Base-by-base conservation (phyloP, 2,888 invertebrate genomes). In the Synergus umbraculus region DNA sequence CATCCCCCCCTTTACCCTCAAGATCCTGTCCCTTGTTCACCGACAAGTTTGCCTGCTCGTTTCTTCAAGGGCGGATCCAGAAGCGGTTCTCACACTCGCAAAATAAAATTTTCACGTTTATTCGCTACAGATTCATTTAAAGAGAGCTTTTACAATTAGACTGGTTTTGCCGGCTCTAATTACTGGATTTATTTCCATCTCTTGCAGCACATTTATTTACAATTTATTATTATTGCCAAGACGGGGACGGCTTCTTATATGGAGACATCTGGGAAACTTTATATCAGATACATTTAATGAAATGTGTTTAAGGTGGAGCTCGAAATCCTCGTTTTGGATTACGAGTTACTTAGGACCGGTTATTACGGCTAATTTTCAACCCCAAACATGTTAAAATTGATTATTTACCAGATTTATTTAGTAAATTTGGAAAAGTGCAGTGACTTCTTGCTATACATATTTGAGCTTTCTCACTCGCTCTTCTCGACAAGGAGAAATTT, bases 1-100 rank as follows among this genome's bases (percentile, higher is more conserved):
- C 63, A 44, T 49, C 44, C 43, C 43, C 44, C 22, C 60, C 22
- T 13, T n/a, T 66, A 43, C 44, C 37, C 46, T n/a, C 29, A 22
- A 46, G 44, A 44, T 22, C 67, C 67, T 67, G 43, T 67, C 67
- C 67, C 22, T 46, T 69, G 69, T 69, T 69, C 29, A 43, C 69
- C 69, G 69, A 69, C 69, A 69, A 69, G 69, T 69, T 69, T 29
- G 69, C 69, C 22, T 46, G 29, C 44, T 69, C 69, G 49, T 49
- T 69, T 13, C 69, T 69, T 69, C 69, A 69, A 69, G 69, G 69
- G 69, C 69, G 69, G 69, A 69, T 69, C 69, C 69, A 69, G 69
- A 69, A 69, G 69, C 49, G 69, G 69, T 69, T 69, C 69, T 69
- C 69, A 69, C 69, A 69, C 69, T 69, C 13, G 22, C 69, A 46